Conservation (phyloP, 2,888 invertebrate species). For the Drosophila antonietae region DNA sequence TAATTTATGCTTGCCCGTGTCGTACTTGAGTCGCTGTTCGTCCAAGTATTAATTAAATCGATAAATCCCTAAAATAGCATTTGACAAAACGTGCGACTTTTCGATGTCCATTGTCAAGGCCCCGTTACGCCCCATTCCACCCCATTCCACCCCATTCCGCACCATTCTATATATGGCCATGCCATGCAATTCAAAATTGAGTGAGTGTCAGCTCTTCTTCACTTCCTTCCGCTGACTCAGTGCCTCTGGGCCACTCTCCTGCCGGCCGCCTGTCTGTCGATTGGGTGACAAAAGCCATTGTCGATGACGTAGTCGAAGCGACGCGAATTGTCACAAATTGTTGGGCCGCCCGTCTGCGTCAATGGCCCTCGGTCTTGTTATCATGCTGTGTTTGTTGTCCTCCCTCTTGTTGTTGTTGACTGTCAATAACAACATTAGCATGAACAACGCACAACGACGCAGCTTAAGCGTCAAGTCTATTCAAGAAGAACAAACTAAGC, state of each 20-base stretch:
- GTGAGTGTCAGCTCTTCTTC: conserved; percentile 51
- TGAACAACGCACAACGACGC: conserved; percentile 2
- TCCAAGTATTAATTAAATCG: conserved; percentile 62
- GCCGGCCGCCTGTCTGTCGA: conserved; percentile 4
- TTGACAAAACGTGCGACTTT: conserved; percentile 61
- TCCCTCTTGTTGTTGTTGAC: conserved; percentile 20
- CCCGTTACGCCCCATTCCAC: not conserved
- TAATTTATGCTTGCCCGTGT: conserved; percentile 16
- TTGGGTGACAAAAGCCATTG: conserved; percentile 37
- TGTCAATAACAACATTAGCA: conserved; percentile 48
- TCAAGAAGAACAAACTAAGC: conserved; percentile 50
- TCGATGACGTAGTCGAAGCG: conserved; percentile 9
- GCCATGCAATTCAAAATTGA: conserved; percentile 38
- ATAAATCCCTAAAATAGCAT: conserved; percentile 73
- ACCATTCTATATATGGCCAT: not conserved
- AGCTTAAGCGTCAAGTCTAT: conserved; percentile 41
- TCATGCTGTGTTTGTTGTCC: conserved; percentile 21
- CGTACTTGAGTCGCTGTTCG: conserved; percentile 5
- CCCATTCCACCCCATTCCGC: no score
- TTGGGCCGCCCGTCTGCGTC: conserved; percentile 45
- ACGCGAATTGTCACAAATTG: conserved; percentile 59
- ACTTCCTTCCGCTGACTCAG: conserved; percentile 19
- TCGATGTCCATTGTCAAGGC: conserved; percentile 43
- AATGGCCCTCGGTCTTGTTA: conserved; percentile 29
- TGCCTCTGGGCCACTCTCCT: not conserved